Evolutionary conservation across 2,888 invertebrate genomes (phyloP), one percentile per base, ranked within the genome.

Genomic region (Morinoia aosen): DNA sequence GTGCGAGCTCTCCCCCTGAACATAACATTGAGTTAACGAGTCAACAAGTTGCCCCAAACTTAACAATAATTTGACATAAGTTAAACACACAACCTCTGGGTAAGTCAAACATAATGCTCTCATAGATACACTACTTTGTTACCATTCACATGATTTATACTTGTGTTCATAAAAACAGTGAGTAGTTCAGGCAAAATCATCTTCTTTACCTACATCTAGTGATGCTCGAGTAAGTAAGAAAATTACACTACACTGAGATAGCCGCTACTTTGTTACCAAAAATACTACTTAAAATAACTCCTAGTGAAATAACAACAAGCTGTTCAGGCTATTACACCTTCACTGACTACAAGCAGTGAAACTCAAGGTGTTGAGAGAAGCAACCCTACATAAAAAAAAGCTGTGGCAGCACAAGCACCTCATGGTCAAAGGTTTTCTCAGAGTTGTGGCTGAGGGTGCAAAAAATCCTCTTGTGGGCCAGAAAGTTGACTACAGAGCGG

Each of bases 381-480:
- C 33, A 16, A 90, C 10, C 39, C 88, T 33, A 88, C 2, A 11
- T 12, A 33, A 2, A 88, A 10, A 10, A 61, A 0, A 76, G 76
- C 76, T 33, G 19, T 10, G 76, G 33, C 76, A 76, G 76, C 76
- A 76, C 76, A 76, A 10, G 76, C 39, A 95, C 95, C 64, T 95
- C 40, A 39, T 25, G 40, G 57, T 95, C 64, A 58, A 95, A 39
- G 14, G 14, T 76, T 12, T 39, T 95, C n/a, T 61, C n/a, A 12
- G 95, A 56, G 61, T 91, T 64, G 64, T 95, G 58, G n/a, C n/a
- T 64, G 48, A n/a, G 64, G 5, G 58, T 61, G 94, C 96, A 96
- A 97, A 98, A 99, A 88, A 98, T 98, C 96, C 99, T 98, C 97
- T 99, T 99, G 97, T 99, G 99, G 76, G 98, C 98, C 97, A 99